phyloP scores from a whole-genome alignment of 1,140 invertebrate species.

The Holotrichia oblita region DNA sequence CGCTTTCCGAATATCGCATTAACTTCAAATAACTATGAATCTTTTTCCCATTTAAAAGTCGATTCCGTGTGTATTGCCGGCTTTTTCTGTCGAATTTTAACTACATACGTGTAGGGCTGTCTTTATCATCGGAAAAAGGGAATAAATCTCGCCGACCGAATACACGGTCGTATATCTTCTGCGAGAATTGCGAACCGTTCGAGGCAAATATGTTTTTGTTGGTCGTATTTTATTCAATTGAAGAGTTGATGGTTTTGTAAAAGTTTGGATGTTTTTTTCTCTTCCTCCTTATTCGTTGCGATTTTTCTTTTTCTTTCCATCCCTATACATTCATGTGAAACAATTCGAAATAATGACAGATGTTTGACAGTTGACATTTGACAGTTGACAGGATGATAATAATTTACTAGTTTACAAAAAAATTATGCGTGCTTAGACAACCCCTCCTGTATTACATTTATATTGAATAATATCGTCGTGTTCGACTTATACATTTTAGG shows the following conservation, averaged over 20 bases:
- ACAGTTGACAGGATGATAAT: too few relatives aligned
- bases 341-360: too few relatives aligned
- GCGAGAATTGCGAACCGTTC: too few relatives aligned
- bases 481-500: neutral
- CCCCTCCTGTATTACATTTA: neutral
- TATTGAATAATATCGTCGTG: neutral
- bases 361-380: too few relatives aligned
- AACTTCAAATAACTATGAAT: slow-evolving; percentile 18
- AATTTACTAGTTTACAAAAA: neutral
- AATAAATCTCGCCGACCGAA: neutral
- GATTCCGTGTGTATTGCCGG: neutral
- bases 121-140: neutral
- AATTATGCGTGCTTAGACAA: neutral
- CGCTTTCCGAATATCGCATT: slow-evolving; percentile 28
- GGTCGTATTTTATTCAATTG: neutral
- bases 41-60: neutral
- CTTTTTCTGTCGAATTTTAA: neutral
- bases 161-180: neutral
- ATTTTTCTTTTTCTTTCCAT: neutral
- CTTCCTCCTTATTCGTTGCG: neutral
- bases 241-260: neutral
- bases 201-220: slow-evolving; percentile 4
- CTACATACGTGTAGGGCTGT: neutral
- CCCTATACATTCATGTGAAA: neutral
- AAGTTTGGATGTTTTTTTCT: neutral